Evolutionary conservation across 2,113 vertebrate species (phyloP).

Genomic region (Ceratotherium simum): DNA sequence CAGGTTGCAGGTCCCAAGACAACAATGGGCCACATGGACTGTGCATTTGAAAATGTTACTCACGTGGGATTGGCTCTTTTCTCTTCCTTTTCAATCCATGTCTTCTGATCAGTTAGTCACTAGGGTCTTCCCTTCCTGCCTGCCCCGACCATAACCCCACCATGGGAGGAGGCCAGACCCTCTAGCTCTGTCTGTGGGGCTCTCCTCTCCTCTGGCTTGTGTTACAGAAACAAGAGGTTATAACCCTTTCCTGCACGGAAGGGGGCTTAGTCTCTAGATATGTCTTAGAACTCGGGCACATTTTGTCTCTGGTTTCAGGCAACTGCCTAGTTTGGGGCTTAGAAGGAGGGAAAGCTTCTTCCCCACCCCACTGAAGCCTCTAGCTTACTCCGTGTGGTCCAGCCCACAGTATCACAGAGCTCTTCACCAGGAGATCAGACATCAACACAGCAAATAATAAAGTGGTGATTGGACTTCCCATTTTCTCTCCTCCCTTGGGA

Average conservation of each 20-base stretch:
- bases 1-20: background rate
- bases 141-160: too few species aligned
- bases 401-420: background rate
- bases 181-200: background rate
- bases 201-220: background rate
- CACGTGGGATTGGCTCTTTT: background rate
- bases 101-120: background rate
- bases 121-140: background rate
- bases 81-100: background rate
- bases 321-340: background rate
- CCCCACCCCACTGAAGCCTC: background rate
- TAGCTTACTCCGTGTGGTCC: background rate
- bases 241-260: background rate
- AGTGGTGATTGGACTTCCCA: background rate
- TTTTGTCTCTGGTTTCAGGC: background rate
- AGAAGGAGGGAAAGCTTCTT: background rate
- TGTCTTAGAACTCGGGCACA: background rate
- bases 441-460: background rate
- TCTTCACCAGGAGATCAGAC: background rate
- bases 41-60: background rate
- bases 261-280: background rate
- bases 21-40: background rate
- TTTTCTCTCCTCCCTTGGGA: background rate
- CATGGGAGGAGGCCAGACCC: background rate
- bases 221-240: background rate